phyloP scores from a whole-genome alignment of 2,888 invertebrate genomes.

The Bursaphelenchus okinawaensis region DNA sequence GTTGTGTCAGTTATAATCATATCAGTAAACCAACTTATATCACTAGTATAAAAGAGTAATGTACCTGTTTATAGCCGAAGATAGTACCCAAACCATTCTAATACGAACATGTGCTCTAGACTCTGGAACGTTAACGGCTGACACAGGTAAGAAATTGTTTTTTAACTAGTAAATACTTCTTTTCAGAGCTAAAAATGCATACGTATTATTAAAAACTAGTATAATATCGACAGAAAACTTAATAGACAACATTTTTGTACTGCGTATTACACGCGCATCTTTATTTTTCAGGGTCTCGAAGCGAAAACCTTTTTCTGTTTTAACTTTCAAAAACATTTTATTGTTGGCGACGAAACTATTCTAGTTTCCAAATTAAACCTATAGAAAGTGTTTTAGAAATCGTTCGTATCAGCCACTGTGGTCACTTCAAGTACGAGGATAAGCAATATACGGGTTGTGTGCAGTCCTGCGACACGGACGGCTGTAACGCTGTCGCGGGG shows the following conservation, averaged over 20 bases:
- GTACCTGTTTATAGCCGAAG: slow-evolving; percentile 47
- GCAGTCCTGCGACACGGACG: slow-evolving; percentile 51
- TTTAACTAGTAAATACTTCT: background rate
- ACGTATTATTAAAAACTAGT: too few relatives aligned
- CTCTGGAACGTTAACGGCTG: slow-evolving; percentile 87
- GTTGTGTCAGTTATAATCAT: background rate
- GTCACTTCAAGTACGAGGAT: slow-evolving; percentile 74
- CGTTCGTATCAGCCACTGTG: slow-evolving; percentile 88
- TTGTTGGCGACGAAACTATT: too few relatives aligned
- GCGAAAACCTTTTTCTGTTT: too few relatives aligned
- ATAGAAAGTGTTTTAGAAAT: slow-evolving; percentile 75
- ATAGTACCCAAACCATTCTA: slow-evolving; percentile 64
- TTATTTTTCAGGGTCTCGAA: too few relatives aligned
- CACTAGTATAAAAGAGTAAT: too few relatives aligned
- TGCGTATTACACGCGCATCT: too few relatives aligned
- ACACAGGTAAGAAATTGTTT: slow-evolving; percentile 65
- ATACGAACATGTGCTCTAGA: slow-evolving; percentile 91
- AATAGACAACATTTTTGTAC: too few relatives aligned
- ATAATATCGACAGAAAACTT: too few relatives aligned
- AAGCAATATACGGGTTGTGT: slow-evolving; percentile 47
- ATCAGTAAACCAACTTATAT: too few relatives aligned
- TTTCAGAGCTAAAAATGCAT: background rate
- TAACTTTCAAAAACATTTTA: too few relatives aligned
- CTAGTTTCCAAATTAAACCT: too few relatives aligned
- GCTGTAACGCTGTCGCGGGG: slow-evolving; percentile 41